Evolutionary conservation across 1,140 invertebrate species (phyloP), one percentile per base, ranked within the genome.

Genomic region (Elysia chlorotica): DNA sequence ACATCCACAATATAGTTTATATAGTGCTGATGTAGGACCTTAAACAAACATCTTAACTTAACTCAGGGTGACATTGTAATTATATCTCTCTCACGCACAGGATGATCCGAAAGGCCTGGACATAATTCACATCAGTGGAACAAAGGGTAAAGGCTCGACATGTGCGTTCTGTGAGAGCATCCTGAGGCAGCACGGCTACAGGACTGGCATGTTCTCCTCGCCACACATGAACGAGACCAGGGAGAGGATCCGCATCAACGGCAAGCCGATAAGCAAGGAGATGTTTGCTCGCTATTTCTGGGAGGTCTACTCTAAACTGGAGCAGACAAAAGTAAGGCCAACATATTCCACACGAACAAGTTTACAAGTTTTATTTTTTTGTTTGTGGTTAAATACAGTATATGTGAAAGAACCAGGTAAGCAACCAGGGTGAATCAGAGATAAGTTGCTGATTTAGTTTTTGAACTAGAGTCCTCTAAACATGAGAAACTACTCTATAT

Each of bases 41-140:
- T n/a, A n/a, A n/a, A n/a, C n/a, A n/a, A n/a, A n/a, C n/a, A n/a
- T n/a, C n/a, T n/a, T n/a, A n/a, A n/a, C n/a, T n/a, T n/a, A n/a
- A n/a, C n/a, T n/a, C n/a, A n/a, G n/a, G n/a, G n/a, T n/a, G n/a
- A n/a, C n/a, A n/a, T n/a, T n/a, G n/a, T n/a, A n/a, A n/a, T n/a
- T n/a, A n/a, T n/a, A n/a, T n/a, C n/a, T n/a, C n/a, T n/a, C n/a
- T n/a, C n/a, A n/a, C n/a, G n/a, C n/a, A n/a, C n/a, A n/a, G n/a
- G n/a, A n/a, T n/a, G n/a, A n/a, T n/a, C n/a, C n/a, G n/a, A n/a
- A n/a, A n/a, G n/a, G n/a, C n/a, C n/a, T n/a, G n/a, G n/a, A n/a
- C n/a, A n/a, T 97, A 2, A 97, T 99, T 78, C 97, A 99, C 89
- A 92, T 99, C 1, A 90, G 94, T 79, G 98, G 98, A 4, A 99